phyloP scores from a whole-genome alignment of 2,113 vertebrate species.

The Rhegmatorhina hoffmannsi region DNA sequence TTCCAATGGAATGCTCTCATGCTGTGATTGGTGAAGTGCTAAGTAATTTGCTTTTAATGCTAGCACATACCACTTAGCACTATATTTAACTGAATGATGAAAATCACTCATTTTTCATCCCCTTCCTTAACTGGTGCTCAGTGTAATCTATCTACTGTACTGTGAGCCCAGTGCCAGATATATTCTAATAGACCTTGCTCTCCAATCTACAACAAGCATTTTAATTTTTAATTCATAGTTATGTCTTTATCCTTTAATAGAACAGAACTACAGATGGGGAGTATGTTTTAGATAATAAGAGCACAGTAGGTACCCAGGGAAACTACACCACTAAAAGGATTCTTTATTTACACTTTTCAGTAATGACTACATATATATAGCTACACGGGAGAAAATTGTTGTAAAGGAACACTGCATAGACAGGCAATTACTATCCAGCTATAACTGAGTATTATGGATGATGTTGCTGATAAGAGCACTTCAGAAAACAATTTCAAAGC shows the following conservation, averaged over 20 bases:
- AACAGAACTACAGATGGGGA: slow-evolving; percentile 72
- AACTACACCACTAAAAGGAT: slow-evolving; percentile 66
- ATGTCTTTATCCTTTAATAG: slow-evolving; percentile 71
- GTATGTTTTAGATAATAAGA: slow-evolving; percentile 69
- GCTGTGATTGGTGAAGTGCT: slow-evolving; percentile 81
- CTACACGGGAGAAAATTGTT: slow-evolving; percentile 49
- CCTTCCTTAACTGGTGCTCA: slow-evolving; percentile 71
- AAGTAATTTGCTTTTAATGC: slow-evolving; percentile 84
- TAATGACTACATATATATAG: slow-evolving; percentile 66
- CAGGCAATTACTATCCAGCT: slow-evolving; percentile 34
- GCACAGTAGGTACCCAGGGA: slow-evolving; percentile 71
- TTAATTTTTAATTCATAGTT: slow-evolving; percentile 78
- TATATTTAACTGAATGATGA: slow-evolving; percentile 78
- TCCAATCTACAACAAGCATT: slow-evolving; percentile 71
- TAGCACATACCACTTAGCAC: slow-evolving; percentile 75
- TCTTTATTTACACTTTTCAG: slow-evolving; percentile 75
- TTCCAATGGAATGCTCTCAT: slow-evolving; percentile 70
- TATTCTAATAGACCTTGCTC: slow-evolving; percentile 66
- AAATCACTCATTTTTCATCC: slow-evolving; percentile 80
- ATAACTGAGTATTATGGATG: slow-evolving; percentile 21
- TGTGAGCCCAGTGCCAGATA: slow-evolving; percentile 38
- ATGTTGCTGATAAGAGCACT: not conserved
- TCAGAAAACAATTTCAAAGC: slow-evolving; percentile 13
- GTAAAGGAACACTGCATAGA: slow-evolving; percentile 47
- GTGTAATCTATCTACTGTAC: slow-evolving; percentile 72